Conservation (phyloP, 2,888 invertebrate genomes). For the Lepetodrilus schrolli region DNA sequence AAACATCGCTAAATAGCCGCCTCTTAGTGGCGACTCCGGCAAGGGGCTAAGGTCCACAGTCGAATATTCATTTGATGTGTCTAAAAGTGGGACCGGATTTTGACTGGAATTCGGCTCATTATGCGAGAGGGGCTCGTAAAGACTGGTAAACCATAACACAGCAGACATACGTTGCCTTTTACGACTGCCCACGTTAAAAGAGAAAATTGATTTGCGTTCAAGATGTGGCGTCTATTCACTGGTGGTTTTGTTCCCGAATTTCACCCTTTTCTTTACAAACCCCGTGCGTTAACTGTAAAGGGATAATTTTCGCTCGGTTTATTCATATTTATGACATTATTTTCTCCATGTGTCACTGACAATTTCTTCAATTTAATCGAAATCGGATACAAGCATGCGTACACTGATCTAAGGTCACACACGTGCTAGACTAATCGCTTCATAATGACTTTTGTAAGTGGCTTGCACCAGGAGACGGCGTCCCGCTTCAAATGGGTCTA, state of each 20-base stretch:
- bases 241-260: slow-evolving; percentile 11
- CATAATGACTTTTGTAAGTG: slow-evolving; percentile 5
- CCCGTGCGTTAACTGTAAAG: slow-evolving; percentile 2
- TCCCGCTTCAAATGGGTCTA: background rate
- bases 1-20: slow-evolving; percentile 2
- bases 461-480: background rate
- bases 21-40: background rate
- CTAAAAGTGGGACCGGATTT: slow-evolving; percentile 13
- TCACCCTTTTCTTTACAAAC: background rate
- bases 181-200: slow-evolving; percentile 8
- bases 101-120: slow-evolving; percentile 15
- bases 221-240: slow-evolving; percentile 12
- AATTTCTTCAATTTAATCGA: slow-evolving; percentile 19
- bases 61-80: slow-evolving; percentile 22
- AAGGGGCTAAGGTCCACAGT: background rate
- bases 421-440: background rate
- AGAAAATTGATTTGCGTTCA: slow-evolving; percentile 2
- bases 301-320: slow-evolving; percentile 21
- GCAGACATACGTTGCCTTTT: slow-evolving; percentile 13
- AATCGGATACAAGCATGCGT: slow-evolving; percentile 25
- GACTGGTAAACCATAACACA: background rate
- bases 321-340: slow-evolving; percentile 23
- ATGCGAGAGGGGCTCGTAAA: slow-evolving; percentile 1
- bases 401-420: background rate
- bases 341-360: slow-evolving; percentile 23